These are phyloP conservation scores for Spatula clypeata DNA, from an alignment of 2,797 vertebrate species.

Conservation along the genomic window DNA sequence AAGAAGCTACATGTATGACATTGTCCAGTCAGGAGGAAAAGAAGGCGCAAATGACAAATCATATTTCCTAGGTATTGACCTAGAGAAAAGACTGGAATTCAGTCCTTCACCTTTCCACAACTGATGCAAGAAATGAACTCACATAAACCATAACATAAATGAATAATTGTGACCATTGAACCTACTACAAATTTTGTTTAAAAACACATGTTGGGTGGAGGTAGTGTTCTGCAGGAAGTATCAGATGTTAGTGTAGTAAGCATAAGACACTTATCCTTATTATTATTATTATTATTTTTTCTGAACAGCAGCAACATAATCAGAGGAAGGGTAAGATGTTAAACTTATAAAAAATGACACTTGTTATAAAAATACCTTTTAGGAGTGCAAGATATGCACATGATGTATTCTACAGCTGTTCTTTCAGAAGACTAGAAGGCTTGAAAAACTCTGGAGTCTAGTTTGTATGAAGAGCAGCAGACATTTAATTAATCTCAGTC, in stretches of 20 bases:
- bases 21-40: neutral
- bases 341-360: conserved; percentile 50
- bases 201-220: conserved; percentile 76
- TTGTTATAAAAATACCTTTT: conserved; percentile 58
- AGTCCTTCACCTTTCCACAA: neutral
- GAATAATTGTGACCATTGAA: conserved; percentile 65
- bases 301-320: conserved; percentile 70
- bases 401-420: conserved; percentile 73
- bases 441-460: conserved; percentile 47
- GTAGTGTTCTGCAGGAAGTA: conserved; percentile 68
- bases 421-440: conserved; percentile 29
- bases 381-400: conserved; percentile 24
- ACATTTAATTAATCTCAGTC: conserved; percentile 72
- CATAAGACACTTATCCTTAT: conserved; percentile 4
- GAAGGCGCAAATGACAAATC: neutral
- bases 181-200: conserved; percentile 47
- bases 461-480: conserved; percentile 61
- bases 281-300: neutral
- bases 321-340: conserved; percentile 69
- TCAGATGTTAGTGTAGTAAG: conserved; percentile 47
- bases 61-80: neutral
- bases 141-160: conserved; percentile 37
- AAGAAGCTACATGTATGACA: neutral
- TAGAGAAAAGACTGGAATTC: neutral
- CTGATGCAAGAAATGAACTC: conserved; percentile 50